Base-by-base conservation (phyloP, 2,888 invertebrate genomes). In the Melieria crassipennis region DNA sequence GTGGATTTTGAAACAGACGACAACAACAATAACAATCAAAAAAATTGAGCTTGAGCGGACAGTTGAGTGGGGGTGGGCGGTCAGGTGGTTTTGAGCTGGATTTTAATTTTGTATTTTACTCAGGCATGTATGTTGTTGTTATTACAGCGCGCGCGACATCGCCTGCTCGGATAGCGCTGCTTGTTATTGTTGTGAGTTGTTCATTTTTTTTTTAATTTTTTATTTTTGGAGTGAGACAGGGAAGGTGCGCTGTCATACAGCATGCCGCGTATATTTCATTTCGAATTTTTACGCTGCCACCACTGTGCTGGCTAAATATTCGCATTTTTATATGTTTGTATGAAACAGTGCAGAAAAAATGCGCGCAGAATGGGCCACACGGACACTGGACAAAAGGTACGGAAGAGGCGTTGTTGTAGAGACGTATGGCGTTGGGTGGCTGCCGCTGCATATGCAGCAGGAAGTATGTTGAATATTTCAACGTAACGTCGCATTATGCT, bases 71-170 rank as follows among this genome's bases (percentile, higher is more conserved):
- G 46, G 48, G 46, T 10, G 64, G n/a, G n/a, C 7, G 55, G 45
- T 61, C 50, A 11, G 46, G 55, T 71, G 66, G 46, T 67, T 65
- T 45, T 42, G 55, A 46, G 78, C 61, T 76, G 80, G 81, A 82
- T 82, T 81, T 75, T 72, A 79, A 80, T 79, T 80, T 77, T 82
- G 78, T 81, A 67, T 72, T 16, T 16, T 16, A 16, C 16, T 16
- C 16, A 52, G 45, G 64, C n/a, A 50, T 0, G n/a, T 50, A 64
- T 64, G 50, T 64, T 64, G 11, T 65, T 62, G 47, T 62, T 55
- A 47, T 70, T 56, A 70, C 48, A 62, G 47, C 42, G 16, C 58
- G 65, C 45, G 55, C 64, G 16, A 16, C 60, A 65, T 64, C 52
- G 55, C 46, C 52, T 30, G 65, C 9, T 30, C 30, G 30, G 45